Conservation (phyloP, 37 sponge, comb jelly and placozoan genomes). For the Spongilla lacustris region DNA sequence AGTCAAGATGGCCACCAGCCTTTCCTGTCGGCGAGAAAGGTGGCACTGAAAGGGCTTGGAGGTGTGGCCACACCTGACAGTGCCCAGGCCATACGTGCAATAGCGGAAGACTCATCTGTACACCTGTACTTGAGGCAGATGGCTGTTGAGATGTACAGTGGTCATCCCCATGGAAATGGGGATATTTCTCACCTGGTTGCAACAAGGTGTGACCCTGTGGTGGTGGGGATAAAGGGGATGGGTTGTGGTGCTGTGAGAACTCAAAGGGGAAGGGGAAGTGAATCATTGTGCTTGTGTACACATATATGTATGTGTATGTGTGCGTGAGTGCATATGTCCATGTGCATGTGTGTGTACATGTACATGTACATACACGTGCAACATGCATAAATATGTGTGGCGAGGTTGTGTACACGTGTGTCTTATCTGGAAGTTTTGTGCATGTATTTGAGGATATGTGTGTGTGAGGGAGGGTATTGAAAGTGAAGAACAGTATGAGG, state of each 20-base stretch:
- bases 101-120: conserved; percentile 1
- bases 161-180: conserved; percentile 39
- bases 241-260: neutral
- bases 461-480: too few species aligned
- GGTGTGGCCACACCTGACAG: conserved; percentile 8
- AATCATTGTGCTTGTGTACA: too few species aligned
- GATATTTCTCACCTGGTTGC: conserved; percentile 37
- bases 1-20: neutral
- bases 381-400: too few species aligned
- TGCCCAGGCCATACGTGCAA: conserved; percentile 40
- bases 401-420: too few species aligned
- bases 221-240: neutral
- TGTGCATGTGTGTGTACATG: too few species aligned
- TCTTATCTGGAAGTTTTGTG: too few species aligned
- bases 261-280: neutral
- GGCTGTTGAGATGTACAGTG: conserved; percentile 50
- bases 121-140: conserved; percentile 27
- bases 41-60: neutral
- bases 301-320: too few species aligned
- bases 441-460: too few species aligned
- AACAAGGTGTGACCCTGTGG: neutral
- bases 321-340: too few species aligned
- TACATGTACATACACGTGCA: too few species aligned
- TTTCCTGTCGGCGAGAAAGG: neutral
- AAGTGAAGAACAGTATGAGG: neutral